Percentiles rank a stretch among this genome's conserved stretches.
These are phyloP conservation scores for Hyposoter dolosus DNA, from an alignment of 2,888 invertebrate species.

Conservation along the genomic window DNA sequence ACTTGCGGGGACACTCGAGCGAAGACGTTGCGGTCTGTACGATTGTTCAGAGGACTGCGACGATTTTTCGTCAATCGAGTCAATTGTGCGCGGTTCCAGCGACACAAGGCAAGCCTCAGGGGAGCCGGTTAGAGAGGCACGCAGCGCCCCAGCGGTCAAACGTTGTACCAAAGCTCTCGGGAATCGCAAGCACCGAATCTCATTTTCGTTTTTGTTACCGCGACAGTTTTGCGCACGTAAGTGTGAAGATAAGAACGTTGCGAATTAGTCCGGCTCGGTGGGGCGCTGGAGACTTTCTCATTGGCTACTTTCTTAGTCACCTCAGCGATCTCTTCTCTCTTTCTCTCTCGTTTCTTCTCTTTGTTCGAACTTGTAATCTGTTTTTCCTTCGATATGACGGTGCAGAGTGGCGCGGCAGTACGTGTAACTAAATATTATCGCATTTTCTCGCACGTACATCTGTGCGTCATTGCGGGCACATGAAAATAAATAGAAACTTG, in stretches of 20 bases:
- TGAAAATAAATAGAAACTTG: background rate
- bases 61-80: slow-evolving; percentile 2
- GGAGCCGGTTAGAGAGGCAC: background rate
- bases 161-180: background rate
- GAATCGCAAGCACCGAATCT: slow-evolving; percentile 31
- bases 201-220: slow-evolving; percentile 5
- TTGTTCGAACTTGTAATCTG: background rate
- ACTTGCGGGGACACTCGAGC: background rate
- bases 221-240: slow-evolving; percentile 12
- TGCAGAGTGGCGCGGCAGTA: background rate
- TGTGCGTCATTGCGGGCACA: slow-evolving; percentile 4
- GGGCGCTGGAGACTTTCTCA: background rate
- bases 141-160: slow-evolving; percentile 10
- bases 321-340: background rate
- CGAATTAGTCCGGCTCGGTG: slow-evolving; percentile 1
- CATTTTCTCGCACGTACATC: slow-evolving; percentile 1
- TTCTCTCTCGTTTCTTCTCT: background rate
- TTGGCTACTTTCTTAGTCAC: slow-evolving; percentile 9
- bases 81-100: background rate
- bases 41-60: slow-evolving; percentile 2
- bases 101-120: background rate
- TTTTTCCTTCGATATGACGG: slow-evolving; percentile 3
- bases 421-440: background rate
- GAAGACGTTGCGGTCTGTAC: background rate
- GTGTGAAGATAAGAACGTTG: slow-evolving; percentile 7